phyloP scores from a whole-genome alignment of 2,113 vertebrate genomes.

The Chloroceryle aenea region DNA sequence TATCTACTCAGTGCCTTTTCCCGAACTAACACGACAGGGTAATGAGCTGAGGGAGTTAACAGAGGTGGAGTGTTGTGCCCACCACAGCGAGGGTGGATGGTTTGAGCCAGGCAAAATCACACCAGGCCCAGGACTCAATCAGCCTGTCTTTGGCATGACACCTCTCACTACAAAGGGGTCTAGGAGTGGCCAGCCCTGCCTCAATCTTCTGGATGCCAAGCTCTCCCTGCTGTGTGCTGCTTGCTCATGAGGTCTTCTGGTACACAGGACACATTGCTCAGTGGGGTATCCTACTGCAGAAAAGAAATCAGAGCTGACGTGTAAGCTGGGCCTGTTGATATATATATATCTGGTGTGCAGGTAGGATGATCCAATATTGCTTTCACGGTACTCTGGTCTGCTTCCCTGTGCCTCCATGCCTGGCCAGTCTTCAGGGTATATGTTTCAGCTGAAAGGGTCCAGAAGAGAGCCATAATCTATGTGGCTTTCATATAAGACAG shows the following conservation, averaged over 20 bases:
- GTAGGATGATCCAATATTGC: not conserved
- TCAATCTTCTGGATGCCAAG: not conserved
- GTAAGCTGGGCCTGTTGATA: not conserved
- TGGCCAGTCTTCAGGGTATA: not conserved
- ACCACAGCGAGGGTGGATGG: not conserved
- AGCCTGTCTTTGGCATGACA: not conserved
- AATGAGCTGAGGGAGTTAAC: not conserved
- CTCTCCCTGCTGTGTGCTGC: not conserved
- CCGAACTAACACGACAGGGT: fast-evolving
- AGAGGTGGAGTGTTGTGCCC: not conserved
- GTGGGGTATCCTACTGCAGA: not conserved
- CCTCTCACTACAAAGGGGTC: not conserved
- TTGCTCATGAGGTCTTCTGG: not conserved
- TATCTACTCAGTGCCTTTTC: not conserved
- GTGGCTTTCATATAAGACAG: not conserved
- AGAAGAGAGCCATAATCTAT: not conserved
- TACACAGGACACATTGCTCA: not conserved
- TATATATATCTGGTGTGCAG: not conserved
- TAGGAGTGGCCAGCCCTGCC: not conserved
- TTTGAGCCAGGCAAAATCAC: not conserved
- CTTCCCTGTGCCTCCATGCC: not conserved
- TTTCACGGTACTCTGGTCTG: not conserved
- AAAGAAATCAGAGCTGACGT: not conserved
- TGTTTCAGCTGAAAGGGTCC: not conserved
- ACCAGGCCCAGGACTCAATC: not conserved